Evolutionary conservation across 2,888 invertebrate genomes (phyloP), one percentile per base, ranked within the genome.

Genomic region (Chrysotoxum bicinctum): DNA sequence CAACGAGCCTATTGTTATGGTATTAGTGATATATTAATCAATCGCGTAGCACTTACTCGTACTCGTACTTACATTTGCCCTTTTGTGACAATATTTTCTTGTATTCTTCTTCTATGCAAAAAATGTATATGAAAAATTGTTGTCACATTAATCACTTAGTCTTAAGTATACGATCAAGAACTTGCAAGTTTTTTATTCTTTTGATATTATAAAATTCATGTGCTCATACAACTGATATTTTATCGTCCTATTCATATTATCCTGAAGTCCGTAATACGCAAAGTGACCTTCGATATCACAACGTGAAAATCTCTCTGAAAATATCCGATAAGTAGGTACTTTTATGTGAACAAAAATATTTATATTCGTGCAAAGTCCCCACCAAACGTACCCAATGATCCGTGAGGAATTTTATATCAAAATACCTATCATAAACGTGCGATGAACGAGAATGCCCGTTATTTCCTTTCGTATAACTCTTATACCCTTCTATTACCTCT

Each of bases 381-480:
- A 19, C 21, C 50, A 56, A 32, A 12, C 12, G 1, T 2, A 14
- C 48, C 64, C 16, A 2, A 43, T 6, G 12, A 3, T 32, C 9
- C 23, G 3, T 30, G 12, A 66, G 72, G 68, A 73, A 54, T 73
- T 54, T 68, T 68, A 62, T 78, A 77, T 66, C 21, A 35, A 66
- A 82, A 77, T 60, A 82, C 45, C 62, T 77, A 83, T 78, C 82
- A 78, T 68, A 83, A 79, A 75, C 74, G 69, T 79, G 69, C 70
- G 52, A 70, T 79, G 23, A 10, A 54, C 68, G 52, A 52, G 66
- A 50, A 66, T 35, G 48, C 3, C 35, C 35, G 58, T 58, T 58
- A 58, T 64, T 56, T 54, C 7, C 56, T 26, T 37, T 32, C 52
- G 19, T 40, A 48, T 45, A 45, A 19, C 45, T 45, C 16, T 19